Conservation (phyloP, 2,888 invertebrate species). For the Phalera bucephala region DNA sequence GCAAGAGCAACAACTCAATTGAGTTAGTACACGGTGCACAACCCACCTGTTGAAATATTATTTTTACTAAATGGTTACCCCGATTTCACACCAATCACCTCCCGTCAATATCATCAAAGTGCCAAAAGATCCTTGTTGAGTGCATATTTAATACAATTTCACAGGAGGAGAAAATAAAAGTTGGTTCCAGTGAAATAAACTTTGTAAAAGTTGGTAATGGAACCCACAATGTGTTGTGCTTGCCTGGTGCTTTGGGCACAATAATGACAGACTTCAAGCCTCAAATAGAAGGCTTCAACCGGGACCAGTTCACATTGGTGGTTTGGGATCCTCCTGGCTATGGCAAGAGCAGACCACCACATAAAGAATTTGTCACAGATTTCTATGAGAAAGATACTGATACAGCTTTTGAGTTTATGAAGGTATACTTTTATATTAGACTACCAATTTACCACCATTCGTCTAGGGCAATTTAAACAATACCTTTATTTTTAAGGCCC, state of each 20-base stretch:
- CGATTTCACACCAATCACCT: too few relatives aligned
- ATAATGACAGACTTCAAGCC: constrained; percentile 93
- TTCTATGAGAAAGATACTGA: constrained; percentile 91
- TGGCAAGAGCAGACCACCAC: constrained; percentile 91
- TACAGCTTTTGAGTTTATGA: constrained; percentile 87
- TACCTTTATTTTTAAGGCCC: constrained; percentile 61
- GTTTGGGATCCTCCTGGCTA: constrained; percentile 95
- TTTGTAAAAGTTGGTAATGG: constrained; percentile 85
- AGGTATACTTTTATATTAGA: too few relatives aligned
- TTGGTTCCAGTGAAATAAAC: constrained; percentile 82
- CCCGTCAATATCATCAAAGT: too few relatives aligned
- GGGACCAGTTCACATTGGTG: constrained; percentile 84
- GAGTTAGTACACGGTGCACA: too few relatives aligned
- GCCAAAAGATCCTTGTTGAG: too few relatives aligned
- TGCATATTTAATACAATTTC: too few relatives aligned
- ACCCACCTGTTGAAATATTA: too few relatives aligned
- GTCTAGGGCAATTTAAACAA: too few relatives aligned
- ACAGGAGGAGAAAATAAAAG: constrained; percentile 85
- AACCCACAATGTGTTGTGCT: constrained; percentile 84
- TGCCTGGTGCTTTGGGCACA: constrained; percentile 92
- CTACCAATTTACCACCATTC: too few relatives aligned
- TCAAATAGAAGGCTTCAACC: constrained; percentile 87
- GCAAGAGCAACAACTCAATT: too few relatives aligned
- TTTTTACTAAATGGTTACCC: too few relatives aligned
- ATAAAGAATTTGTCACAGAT: constrained; percentile 86